These are phyloP conservation scores for Lanistes nyassanus DNA, from an alignment of 1,140 invertebrate genomes.

Conservation along the genomic window DNA sequence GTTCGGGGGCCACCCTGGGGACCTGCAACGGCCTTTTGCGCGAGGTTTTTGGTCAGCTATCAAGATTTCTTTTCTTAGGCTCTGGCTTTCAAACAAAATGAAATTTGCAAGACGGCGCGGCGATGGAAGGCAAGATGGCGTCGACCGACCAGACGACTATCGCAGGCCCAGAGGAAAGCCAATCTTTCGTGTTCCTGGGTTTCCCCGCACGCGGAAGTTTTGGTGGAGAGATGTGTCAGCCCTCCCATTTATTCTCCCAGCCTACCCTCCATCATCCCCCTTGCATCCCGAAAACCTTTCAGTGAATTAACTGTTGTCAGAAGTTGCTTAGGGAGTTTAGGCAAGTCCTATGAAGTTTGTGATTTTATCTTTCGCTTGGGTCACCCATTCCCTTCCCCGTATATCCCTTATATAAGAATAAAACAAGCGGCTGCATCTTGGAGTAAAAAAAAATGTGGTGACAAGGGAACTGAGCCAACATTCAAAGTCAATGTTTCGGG, in stretches of 20 bases:
- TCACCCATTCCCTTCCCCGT: too few species aligned
- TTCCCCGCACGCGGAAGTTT: too few species aligned
- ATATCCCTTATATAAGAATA: background rate
- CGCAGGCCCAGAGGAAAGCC: background rate
- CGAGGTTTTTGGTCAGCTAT: constrained; percentile 27
- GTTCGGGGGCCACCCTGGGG: background rate
- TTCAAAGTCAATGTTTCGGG: too few species aligned
- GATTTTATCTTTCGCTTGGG: too few species aligned
- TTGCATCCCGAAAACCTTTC: constrained; percentile 22
- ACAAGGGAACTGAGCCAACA: too few species aligned
- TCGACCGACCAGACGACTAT: constrained; percentile 16
- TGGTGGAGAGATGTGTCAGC: too few species aligned
- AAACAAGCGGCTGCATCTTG: too few species aligned
- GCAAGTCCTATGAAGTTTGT: too few species aligned
- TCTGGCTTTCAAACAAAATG: constrained; percentile 27
- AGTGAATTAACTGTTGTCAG: constrained; percentile 13
- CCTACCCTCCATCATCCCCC: background rate
- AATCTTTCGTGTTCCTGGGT: too few species aligned
- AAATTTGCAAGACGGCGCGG: constrained; percentile 28
- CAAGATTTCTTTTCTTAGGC: constrained; percentile 22
- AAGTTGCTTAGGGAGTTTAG: background rate
- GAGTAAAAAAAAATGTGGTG: too few species aligned
- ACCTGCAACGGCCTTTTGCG: constrained; percentile 15
- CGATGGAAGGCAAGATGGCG: constrained; percentile 26
- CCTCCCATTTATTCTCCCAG: too few species aligned